Conservation (phyloP, 2,888 invertebrate genomes). For the Ormyrus nitidulus region DNA sequence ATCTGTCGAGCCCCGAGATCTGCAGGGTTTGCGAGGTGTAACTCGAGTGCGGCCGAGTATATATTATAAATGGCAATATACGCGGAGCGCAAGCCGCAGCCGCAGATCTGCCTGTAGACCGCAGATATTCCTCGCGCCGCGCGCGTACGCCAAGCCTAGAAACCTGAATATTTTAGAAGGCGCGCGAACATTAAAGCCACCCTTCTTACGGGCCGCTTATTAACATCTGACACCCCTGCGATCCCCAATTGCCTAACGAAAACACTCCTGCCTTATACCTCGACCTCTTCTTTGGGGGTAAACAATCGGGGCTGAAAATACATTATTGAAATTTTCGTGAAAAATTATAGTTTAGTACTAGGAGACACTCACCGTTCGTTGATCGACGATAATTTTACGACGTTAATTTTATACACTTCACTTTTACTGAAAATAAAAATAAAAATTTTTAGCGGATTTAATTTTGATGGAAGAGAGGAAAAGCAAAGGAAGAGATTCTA, state of each 20-base stretch:
- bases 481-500: conserved; percentile 37
- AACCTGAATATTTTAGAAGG: conserved; percentile 73
- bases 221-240: conserved; percentile 69
- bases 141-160: conserved; percentile 65
- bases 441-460: background rate
- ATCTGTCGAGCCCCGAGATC: conserved; percentile 70
- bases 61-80: conserved; percentile 73
- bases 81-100: conserved; percentile 59
- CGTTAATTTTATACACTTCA: background rate
- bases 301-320: no score
- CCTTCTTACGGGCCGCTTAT: conserved; percentile 73
- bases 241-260: conserved; percentile 27
- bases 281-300: no score
- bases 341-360: no score
- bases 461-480: conserved; percentile 1
- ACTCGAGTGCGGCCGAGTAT: conserved; percentile 59
- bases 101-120: conserved; percentile 67
- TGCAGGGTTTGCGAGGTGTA: conserved; percentile 52
- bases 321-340: no score
- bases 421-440: background rate
- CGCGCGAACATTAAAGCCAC: conserved; percentile 73
- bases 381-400: no score
- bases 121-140: conserved; percentile 63
- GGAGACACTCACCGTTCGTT: no score
- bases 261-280: conserved; percentile 23